A percentile compares a stretch with the other conserved stretches of the same genome.
Evolutionary conservation across 2,797 vertebrate species (phyloP).

Genomic region (Echiichthys vipera): DNA sequence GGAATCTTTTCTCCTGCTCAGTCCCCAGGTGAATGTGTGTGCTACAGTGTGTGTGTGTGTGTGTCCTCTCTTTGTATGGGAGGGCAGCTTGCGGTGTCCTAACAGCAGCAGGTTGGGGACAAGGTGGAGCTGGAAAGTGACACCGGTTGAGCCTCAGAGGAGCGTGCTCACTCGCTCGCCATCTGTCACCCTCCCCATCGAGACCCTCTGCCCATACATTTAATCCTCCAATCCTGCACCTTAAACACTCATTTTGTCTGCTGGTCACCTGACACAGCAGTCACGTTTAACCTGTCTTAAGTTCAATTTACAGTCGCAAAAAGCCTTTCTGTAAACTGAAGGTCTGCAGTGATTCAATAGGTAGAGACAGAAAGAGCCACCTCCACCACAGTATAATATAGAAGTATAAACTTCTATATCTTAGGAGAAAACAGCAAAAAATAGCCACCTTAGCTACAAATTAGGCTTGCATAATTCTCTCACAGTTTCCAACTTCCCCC

Average conservation of each 20-base stretch:
- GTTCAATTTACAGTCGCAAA: neutral
- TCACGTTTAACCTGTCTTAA: constrained; percentile 1
- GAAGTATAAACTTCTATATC: neutral
- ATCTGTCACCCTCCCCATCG: constrained; percentile 79
- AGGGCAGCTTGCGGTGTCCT: constrained; percentile 74
- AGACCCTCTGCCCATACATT: constrained; percentile 42
- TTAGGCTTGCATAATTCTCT: neutral
- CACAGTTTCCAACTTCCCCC: neutral
- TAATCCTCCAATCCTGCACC: neutral
- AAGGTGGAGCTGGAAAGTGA: constrained; percentile 82
- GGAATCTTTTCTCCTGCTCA: constrained; percentile 83
- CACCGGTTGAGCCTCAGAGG: constrained; percentile 77
- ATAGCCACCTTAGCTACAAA: neutral
- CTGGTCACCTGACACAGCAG: constrained; percentile 36
- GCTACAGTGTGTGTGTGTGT: constrained; percentile 46
- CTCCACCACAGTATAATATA: neutral
- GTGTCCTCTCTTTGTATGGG: constrained; percentile 63
- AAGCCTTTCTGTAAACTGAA: neutral
- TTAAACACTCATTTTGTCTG: constrained; percentile 4
- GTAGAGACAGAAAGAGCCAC: neutral
- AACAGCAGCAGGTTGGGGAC: constrained; percentile 77
- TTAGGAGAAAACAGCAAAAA: too few relatives aligned
- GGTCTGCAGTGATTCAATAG: neutral
- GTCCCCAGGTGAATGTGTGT: constrained; percentile 67
- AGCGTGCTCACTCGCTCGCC: constrained; percentile 79